A percentile compares a stretch with the other conserved stretches of the same genome.
Conservation (phyloP, 1,140 invertebrate species). For the Bursaphelenchus mucronatus region DNA sequence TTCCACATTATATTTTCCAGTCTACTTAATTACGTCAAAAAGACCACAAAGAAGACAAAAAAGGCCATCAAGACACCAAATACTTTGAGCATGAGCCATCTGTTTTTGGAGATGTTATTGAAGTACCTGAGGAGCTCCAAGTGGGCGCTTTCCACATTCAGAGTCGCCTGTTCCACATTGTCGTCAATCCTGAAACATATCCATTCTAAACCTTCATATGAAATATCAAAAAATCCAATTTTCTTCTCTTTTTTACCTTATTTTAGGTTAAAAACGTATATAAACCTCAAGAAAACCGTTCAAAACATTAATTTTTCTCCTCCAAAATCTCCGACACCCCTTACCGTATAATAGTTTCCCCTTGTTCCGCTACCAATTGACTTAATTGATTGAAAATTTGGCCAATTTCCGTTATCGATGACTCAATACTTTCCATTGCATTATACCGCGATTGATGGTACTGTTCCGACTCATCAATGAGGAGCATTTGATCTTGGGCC, state of each 20-base stretch:
- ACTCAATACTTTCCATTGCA: constrained; percentile 98
- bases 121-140: constrained; percentile 95
- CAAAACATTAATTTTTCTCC: too few relatives aligned
- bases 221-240: constrained; percentile 8
- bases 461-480: constrained; percentile 41
- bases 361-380: constrained; percentile 96
- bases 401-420: constrained; percentile 96
- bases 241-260: not conserved
- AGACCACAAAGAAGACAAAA: constrained; percentile 97
- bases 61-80: constrained; percentile 97
- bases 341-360: constrained; percentile 84
- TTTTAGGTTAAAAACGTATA: constrained; percentile 18
- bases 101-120: constrained; percentile 89
- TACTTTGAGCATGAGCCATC: constrained; percentile 99
- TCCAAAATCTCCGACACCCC: too few relatives aligned
- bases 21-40: constrained; percentile 66
- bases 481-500: constrained; percentile 49
- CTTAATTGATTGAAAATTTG: constrained; percentile 96
- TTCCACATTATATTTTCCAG: not conserved
- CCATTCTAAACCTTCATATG: constrained; percentile 1
- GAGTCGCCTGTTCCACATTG: constrained; percentile 87
- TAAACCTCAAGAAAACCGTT: constrained; percentile 12
- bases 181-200: constrained; percentile 76
- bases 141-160: constrained; percentile 96
- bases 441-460: constrained; percentile 87